phyloP scores from a whole-genome alignment of 1,140 invertebrate species.

The Calosoma granatense region DNA sequence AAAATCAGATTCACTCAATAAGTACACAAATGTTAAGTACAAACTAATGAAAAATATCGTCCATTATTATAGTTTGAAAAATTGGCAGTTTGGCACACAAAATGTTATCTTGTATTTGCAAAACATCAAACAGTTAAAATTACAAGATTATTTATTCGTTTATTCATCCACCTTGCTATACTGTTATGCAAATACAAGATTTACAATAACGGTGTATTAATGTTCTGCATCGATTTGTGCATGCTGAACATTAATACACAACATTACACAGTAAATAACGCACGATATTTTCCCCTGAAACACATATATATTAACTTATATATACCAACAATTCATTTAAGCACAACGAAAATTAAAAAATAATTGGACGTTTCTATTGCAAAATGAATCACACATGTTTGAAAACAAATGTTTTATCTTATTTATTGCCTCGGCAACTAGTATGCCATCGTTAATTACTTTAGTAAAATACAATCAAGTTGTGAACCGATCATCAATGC shows the following conservation, averaged over 20 bases:
- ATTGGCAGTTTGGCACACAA: not conserved
- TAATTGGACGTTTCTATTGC: not conserved
- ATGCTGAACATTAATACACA: not conserved
- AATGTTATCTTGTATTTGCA: not conserved
- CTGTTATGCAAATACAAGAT: not conserved
- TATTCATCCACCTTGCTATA: too few species aligned
- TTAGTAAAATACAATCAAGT: not conserved
- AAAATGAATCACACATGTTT: not conserved
- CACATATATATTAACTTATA: not conserved
- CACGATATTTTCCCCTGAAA: not conserved
- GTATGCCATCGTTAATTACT: not conserved
- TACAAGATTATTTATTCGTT: too few species aligned
- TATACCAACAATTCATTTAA: slow-evolving; percentile 5
- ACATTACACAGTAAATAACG: not conserved
- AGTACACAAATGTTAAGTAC: slow-evolving; percentile 5
- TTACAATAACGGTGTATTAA: not conserved
- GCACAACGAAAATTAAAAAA: slow-evolving; percentile 2
- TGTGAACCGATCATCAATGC: too few species aligned
- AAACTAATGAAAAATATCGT: not conserved
- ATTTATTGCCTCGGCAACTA: not conserved
- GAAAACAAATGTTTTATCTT: not conserved
- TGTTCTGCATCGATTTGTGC: not conserved
- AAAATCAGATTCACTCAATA: not conserved
- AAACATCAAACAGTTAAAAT: not conserved
- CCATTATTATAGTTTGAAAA: not conserved